Percentiles rank a stretch among this genome's conserved stretches.
These are phyloP conservation scores for Eugnorisma glareosa DNA, from an alignment of 2,888 invertebrate species.

Conservation along the genomic window DNA sequence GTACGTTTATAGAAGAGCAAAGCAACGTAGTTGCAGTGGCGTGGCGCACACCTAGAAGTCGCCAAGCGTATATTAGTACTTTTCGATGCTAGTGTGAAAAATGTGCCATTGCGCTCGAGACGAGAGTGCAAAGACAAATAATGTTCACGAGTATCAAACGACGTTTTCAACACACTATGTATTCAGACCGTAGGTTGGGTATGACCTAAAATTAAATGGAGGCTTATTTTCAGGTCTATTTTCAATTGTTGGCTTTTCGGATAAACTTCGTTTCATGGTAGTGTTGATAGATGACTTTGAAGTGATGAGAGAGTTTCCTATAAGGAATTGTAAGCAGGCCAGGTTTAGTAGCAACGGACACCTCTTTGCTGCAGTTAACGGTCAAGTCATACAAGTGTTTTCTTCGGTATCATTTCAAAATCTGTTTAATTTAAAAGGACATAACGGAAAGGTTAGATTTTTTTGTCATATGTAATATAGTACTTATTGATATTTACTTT, in stretches of 20 bases:
- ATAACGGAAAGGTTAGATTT: constrained; percentile 92
- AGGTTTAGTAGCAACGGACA: constrained; percentile 96
- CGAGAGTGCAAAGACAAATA: neutral
- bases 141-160: neutral
- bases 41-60: neutral
- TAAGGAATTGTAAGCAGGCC: constrained; percentile 94
- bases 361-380: constrained; percentile 96
- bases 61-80: neutral
- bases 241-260: constrained; percentile 96
- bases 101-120: neutral
- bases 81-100: neutral
- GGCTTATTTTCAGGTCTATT: constrained; percentile 92
- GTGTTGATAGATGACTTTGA: constrained; percentile 96
- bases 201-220: neutral
- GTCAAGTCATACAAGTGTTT: constrained; percentile 96
- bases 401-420: constrained; percentile 95
- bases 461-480: neutral
- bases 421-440: constrained; percentile 94
- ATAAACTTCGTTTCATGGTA: constrained; percentile 96
- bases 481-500: neutral
- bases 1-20: too few species aligned
- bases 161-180: neutral
- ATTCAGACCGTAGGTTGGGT: neutral
- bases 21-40: neutral
- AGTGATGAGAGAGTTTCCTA: constrained; percentile 93